Percentiles rank a stretch among this genome's conserved stretches.
phyloP scores from a whole-genome alignment of 2,797 vertebrate species.

The Phaenicophaeus curvirostris region DNA sequence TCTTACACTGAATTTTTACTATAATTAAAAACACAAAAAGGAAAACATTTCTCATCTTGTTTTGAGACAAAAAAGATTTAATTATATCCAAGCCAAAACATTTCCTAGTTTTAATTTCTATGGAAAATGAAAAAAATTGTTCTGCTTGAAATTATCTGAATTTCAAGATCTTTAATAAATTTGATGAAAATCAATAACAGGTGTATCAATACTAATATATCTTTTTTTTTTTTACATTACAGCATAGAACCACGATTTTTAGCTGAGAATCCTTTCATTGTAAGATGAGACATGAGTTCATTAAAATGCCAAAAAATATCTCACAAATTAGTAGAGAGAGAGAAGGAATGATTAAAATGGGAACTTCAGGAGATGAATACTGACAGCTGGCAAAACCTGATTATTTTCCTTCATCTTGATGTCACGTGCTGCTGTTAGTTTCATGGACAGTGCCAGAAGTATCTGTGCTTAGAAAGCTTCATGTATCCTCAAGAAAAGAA shows the following conservation, averaged over 20 bases:
- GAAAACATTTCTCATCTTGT: background rate
- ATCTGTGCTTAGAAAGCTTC: background rate
- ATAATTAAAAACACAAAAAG: background rate
- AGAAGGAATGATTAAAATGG: background rate
- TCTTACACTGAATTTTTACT: background rate
- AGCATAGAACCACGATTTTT: accelerated
- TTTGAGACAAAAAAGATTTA: background rate
- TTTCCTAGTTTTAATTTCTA: background rate
- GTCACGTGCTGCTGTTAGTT: background rate
- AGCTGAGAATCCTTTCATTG: background rate
- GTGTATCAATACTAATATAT: background rate
- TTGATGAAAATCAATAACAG: background rate
- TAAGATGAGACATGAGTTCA: background rate
- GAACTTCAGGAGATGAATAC: background rate
- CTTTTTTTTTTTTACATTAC: background rate
- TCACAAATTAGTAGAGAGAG: background rate
- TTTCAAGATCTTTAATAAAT: background rate
- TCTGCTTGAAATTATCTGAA: background rate
- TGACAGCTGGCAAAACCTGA: background rate
- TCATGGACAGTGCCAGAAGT: background rate
- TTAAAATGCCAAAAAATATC: background rate
- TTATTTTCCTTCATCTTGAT: background rate
- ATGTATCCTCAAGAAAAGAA: background rate
- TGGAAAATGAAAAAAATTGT: background rate
- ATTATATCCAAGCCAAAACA: background rate